Evolutionary conservation across 2,888 invertebrate genomes (phyloP).

Genomic region (Saturnia japonica): DNA sequence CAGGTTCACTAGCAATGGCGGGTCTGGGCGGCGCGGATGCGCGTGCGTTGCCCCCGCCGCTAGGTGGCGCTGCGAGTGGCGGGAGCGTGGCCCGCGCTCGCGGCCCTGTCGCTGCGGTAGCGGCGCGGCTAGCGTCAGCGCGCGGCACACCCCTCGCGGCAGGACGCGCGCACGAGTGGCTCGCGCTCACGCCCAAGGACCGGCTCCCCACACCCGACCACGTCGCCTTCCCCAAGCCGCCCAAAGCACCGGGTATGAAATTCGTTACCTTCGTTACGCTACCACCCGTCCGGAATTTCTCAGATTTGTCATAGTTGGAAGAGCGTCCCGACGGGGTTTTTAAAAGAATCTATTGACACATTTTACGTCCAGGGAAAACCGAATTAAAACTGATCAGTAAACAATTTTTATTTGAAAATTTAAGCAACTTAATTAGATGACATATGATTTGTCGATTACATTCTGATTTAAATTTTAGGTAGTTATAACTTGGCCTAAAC

Average conservation of each 20-base stretch:
- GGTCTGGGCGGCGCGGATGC: slow-evolving; percentile 78
- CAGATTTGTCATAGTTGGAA: too few species aligned
- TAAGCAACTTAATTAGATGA: too few species aligned
- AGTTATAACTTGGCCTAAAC: too few species aligned
- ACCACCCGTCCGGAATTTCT: too few species aligned
- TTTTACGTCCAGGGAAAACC: too few species aligned
- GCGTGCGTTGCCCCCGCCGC: slow-evolving; percentile 34
- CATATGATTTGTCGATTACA: too few species aligned
- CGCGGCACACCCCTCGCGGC: slow-evolving; percentile 64
- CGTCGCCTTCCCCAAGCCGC: slow-evolving; percentile 94
- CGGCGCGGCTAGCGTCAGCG: slow-evolving; percentile 56
- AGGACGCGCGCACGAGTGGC: slow-evolving; percentile 85
- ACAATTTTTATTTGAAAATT: too few species aligned
- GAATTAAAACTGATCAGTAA: too few species aligned
- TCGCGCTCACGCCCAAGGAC: slow-evolving; percentile 87
- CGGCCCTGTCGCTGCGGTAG: slow-evolving; percentile 53
- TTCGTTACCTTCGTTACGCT: not conserved
- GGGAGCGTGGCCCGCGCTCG: slow-evolving; percentile 67
- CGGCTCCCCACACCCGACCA: slow-evolving; percentile 90
- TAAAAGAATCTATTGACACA: too few species aligned
- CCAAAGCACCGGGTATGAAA: slow-evolving; percentile 88
- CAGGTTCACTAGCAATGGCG: slow-evolving; percentile 82
- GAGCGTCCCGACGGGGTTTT: too few species aligned
- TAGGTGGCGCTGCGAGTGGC: slow-evolving; percentile 37
- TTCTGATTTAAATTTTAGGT: too few species aligned